Conservation (phyloP, 35 echinoderm and acorn worm genomes). For the Apostichopus parvimensis region DNA sequence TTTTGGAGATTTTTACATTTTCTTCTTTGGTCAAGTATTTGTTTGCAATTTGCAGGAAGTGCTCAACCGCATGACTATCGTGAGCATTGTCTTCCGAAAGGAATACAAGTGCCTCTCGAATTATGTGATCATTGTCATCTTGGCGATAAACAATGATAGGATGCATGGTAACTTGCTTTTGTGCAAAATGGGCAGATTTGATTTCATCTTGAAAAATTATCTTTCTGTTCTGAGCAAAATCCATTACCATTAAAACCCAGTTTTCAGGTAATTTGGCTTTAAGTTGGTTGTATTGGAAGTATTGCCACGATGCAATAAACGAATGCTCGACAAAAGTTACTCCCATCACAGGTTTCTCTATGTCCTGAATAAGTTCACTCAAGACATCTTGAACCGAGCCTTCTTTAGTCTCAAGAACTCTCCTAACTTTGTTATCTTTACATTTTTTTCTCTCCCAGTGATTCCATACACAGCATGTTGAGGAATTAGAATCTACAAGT, state of each 20-base stretch:
- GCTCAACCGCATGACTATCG: constrained; percentile 38
- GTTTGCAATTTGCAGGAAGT: constrained; percentile 21
- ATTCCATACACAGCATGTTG: not conserved
- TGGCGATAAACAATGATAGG: not conserved
- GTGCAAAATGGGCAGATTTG: constrained; percentile 29
- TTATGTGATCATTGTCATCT: not conserved
- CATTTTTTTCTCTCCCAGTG: constrained; percentile 11
- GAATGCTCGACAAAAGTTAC: not conserved
- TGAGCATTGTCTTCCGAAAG: not conserved
- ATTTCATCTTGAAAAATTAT: constrained; percentile 54
- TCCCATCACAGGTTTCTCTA: not conserved
- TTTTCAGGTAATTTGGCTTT: not conserved
- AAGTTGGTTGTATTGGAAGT: not conserved
- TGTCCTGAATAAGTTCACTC: not conserved
- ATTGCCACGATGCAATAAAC: not conserved
- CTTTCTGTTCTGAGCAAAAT: constrained; percentile 37
- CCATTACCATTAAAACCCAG: constrained; percentile 63
- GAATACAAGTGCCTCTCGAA: not conserved
- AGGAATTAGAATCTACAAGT: not conserved
- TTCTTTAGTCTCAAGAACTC: not conserved
- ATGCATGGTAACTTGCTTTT: constrained; percentile 30
- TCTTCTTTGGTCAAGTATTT: not conserved
- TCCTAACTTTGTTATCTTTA: not conserved
- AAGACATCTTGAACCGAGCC: not conserved
- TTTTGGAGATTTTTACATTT: not conserved